phyloP scores from a whole-genome alignment of 2,113 vertebrate genomes.

The Campylomormyrus tamandua region DNA sequence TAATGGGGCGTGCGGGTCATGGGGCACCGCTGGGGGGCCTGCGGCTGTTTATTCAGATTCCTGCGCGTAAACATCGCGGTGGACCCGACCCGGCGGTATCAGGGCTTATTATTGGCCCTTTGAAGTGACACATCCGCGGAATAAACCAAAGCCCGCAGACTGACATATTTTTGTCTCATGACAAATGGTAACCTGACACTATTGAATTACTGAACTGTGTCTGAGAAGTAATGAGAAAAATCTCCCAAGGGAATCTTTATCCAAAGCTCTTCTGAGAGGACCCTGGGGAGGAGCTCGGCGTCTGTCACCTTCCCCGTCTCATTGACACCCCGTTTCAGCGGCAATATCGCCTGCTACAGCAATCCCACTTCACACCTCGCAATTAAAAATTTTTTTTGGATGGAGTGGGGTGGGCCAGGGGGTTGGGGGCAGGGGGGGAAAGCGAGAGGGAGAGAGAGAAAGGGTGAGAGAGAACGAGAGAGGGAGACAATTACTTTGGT shows the following conservation, averaged over 20 bases:
- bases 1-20: conserved; percentile 38
- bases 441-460: conserved; percentile 32
- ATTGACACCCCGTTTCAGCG: conserved; percentile 87
- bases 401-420: conserved; percentile 52
- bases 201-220: conserved; percentile 93
- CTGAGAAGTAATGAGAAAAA: conserved; percentile 96
- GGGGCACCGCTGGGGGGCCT: conserved; percentile 37
- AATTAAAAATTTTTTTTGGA: conserved; percentile 73
- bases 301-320: conserved; percentile 87
- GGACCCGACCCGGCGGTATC: conserved; percentile 40
- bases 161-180: conserved; percentile 73
- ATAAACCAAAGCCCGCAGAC: conserved; percentile 62
- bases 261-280: conserved; percentile 82
- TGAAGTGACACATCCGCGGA: conserved; percentile 64
- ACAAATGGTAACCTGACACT: conserved; percentile 85
- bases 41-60: conserved; percentile 41
- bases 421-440: conserved; percentile 42
- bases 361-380: conserved; percentile 95
- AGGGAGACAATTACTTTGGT: conserved; percentile 32
- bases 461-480: conserved; percentile 48
- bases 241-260: conserved; percentile 92
- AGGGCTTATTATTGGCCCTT: conserved; percentile 49
- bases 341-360: conserved; percentile 81
- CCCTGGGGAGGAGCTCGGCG: conserved; percentile 79
- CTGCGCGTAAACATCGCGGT: conserved; percentile 54